Conservation (phyloP, 2,888 invertebrate genomes). For the Drosophila yooni region DNA sequence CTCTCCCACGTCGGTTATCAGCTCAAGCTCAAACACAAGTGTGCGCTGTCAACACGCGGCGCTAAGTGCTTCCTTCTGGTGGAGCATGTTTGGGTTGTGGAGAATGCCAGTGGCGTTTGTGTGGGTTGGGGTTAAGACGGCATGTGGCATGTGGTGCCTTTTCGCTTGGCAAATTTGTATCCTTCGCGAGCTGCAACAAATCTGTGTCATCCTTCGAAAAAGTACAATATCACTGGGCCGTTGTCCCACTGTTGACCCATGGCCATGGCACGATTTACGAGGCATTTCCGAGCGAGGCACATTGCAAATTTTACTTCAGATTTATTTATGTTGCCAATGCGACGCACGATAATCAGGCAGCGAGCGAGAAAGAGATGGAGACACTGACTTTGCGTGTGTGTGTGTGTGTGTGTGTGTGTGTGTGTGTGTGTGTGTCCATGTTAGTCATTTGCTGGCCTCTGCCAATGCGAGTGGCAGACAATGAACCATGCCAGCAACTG, state of each 20-base stretch:
- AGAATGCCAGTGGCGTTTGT: not conserved
- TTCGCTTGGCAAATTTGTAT: conserved; percentile 76
- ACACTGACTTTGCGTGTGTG: conserved; percentile 10
- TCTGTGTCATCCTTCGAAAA: conserved; percentile 67
- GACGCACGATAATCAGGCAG: conserved; percentile 46
- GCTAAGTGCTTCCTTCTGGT: conserved; percentile 76
- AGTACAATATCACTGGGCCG: conserved; percentile 60
- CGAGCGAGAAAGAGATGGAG: conserved; percentile 10
- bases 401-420: conserved; percentile 10
- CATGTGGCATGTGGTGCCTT: conserved; percentile 2
- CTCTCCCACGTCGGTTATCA: conserved; percentile 55
- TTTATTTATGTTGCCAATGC: conserved; percentile 77
- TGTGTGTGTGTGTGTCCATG: conserved; percentile 6
- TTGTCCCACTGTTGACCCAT: conserved; percentile 67
- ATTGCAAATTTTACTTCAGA: conserved; percentile 81
- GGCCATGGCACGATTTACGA: conserved; percentile 82
- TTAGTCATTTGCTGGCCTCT: conserved; percentile 54
- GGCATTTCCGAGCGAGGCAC: conserved; percentile 82
- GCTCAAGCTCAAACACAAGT: conserved; percentile 58
- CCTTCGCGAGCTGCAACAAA: conserved; percentile 72
- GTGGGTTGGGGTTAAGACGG: not conserved
- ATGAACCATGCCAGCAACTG: conserved; percentile 58
- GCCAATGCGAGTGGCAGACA: conserved; percentile 61
- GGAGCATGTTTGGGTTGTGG: conserved; percentile 5
- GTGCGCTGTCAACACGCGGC: conserved; percentile 72